Evolutionary conservation across 2,888 invertebrate genomes (phyloP).

Genomic region (Mythimna vitellina): DNA sequence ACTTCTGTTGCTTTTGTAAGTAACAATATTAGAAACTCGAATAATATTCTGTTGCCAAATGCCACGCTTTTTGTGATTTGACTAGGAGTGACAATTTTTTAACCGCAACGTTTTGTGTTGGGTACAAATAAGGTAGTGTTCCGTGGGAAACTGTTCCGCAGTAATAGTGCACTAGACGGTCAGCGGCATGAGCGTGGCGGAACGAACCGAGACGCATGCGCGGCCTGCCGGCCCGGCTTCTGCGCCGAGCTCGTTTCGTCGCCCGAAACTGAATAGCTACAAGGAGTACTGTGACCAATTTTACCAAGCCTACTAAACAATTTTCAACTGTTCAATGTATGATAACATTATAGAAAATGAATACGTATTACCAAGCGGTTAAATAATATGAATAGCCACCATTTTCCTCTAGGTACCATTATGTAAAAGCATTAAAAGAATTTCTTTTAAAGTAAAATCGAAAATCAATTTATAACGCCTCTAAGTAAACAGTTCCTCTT

Average conservation of each 20-base stretch:
- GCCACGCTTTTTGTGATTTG: slow-evolving; percentile 52
- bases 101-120: slow-evolving; percentile 55
- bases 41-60: slow-evolving; percentile 53
- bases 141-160: slow-evolving; percentile 72
- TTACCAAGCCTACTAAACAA: background rate
- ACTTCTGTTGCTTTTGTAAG: slow-evolving; percentile 27
- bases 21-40: slow-evolving; percentile 37
- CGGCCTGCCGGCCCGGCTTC: slow-evolving; percentile 78
- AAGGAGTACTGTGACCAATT: slow-evolving; percentile 69
- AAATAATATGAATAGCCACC: background rate
- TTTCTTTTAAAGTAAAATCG: slow-evolving; percentile 13
- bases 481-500: slow-evolving; percentile 40
- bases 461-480: slow-evolving; percentile 36
- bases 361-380: slow-evolving; percentile 9
- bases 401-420: slow-evolving; percentile 21
- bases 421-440: slow-evolving; percentile 15
- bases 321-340: background rate
- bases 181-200: slow-evolving; percentile 77
- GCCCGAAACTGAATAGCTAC: slow-evolving; percentile 51
- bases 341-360: background rate
- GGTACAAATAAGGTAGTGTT: slow-evolving; percentile 52
- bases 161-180: slow-evolving; percentile 63
- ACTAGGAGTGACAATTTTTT: slow-evolving; percentile 45
- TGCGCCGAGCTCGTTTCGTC: slow-evolving; percentile 78
- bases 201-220: slow-evolving; percentile 85